Base-by-base conservation (phyloP, 2,797 vertebrate genomes). In the Phataginus tetradactyla region DNA sequence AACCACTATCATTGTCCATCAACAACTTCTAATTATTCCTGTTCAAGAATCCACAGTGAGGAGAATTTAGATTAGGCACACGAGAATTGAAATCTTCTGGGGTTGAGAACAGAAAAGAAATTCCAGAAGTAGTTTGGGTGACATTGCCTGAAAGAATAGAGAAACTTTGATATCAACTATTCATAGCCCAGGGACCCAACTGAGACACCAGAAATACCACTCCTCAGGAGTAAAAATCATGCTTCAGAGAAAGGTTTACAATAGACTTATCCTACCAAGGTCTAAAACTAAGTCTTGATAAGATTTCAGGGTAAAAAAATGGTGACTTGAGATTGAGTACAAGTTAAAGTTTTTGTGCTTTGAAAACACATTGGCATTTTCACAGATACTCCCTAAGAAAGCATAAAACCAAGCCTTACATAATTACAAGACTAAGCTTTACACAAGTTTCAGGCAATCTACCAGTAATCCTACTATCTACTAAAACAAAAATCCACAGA, bases 281-380 rank as follows among this genome's bases (percentile, higher is more conserved):
- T 93, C 32, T 83, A 69, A 92, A 92, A 51, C 10, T 87, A 88
- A 84, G 4, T 11, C 68, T 79, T 80, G 4, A 61, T 39, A 93
- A 59, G 45, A 69, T 45, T 63, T 25, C 53, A 11, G 59, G 81
- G 45, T 11, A 2, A 84, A 57, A 69, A 75, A 91, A 71, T 12
- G 81, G 9, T 59, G 29, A 51, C 42, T 85, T 9, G 8, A 77
- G 37, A 74, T 15, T 34, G 39, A 91, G 42, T 83, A 29, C 9
- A 42, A 80, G 18, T 91, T 72, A 53, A 93, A 90, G 27, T 61
- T 49, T 74, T 83, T 64, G n/a, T 18, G 9, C n/a, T 92, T 94
- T 74, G 29, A 77, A 87, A 79, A 51, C 14, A 45, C 8, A 14
- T 37, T 51, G 13, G 20, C n/a, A 75, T 72, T 96, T 91, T 88